Conservation (phyloP, 2,888 invertebrate species). For the Seladonia tumulorum region DNA sequence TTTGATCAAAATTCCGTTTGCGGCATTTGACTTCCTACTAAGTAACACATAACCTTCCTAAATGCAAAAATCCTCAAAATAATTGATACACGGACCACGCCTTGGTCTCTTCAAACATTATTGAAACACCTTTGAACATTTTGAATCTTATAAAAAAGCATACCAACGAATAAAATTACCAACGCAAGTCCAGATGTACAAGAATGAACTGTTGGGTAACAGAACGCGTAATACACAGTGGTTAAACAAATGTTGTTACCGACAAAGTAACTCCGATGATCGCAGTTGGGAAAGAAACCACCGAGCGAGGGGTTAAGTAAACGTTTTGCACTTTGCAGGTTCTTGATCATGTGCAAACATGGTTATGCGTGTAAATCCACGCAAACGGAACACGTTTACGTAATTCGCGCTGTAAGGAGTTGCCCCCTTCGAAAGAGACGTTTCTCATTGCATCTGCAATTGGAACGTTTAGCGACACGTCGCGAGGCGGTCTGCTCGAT, state of each 20-base stretch:
- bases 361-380: conserved; percentile 45
- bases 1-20: too few species aligned
- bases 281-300: neutral
- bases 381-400: conserved; percentile 64
- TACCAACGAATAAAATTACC: too few species aligned
- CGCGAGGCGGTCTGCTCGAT: conserved; percentile 36
- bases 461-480: conserved; percentile 17
- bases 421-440: conserved; percentile 55
- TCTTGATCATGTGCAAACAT: neutral
- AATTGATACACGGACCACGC: too few species aligned
- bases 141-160: too few species aligned
- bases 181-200: neutral
- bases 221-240: neutral
- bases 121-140: too few species aligned
- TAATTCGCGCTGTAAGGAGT: conserved; percentile 61
- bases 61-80: too few species aligned
- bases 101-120: too few species aligned
- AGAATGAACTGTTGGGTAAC: neutral
- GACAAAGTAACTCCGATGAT: neutral
- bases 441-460: conserved; percentile 21
- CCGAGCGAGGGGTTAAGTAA: neutral
- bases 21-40: too few species aligned
- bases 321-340: conserved; percentile 16
- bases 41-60: too few species aligned
- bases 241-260: neutral